Percentiles rank a stretch among this genome's conserved stretches.
Conservation (phyloP, 2,113 vertebrate genomes). For the Pelusios castaneus region DNA sequence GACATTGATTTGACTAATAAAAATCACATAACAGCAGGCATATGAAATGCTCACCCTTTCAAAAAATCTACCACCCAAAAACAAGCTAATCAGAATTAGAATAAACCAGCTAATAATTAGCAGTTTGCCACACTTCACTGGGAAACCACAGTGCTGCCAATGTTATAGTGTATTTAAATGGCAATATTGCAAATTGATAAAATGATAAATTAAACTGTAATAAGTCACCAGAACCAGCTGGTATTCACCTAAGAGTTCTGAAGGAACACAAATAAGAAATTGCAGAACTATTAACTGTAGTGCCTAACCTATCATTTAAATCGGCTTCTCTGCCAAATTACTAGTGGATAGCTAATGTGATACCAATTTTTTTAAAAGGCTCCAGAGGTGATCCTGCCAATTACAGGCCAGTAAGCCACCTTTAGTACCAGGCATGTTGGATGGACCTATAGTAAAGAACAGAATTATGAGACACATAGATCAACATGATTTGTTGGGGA, state of each 20-base stretch:
- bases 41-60: neutral
- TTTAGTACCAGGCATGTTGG: neutral
- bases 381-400: neutral
- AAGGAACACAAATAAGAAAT: neutral
- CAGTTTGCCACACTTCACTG: neutral
- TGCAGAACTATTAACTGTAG: neutral
- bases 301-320: neutral
- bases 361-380: neutral
- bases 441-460: neutral
- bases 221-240: neutral
- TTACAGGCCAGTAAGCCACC: neutral
- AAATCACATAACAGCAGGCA: neutral
- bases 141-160: neutral
- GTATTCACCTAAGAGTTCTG: neutral
- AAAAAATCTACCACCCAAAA: neutral
- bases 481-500: neutral
- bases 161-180: neutral
- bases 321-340: neutral
- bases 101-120: neutral
- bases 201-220: neutral
- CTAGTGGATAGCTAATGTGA: neutral
- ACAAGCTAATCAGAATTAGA: neutral
- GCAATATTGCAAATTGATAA: neutral
- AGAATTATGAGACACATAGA: neutral
- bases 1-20: neutral